A percentile compares a stretch with the other conserved stretches of the same genome.
phyloP scores from a whole-genome alignment of 2,888 invertebrate genomes.

The Criorhina ranunculi region DNA sequence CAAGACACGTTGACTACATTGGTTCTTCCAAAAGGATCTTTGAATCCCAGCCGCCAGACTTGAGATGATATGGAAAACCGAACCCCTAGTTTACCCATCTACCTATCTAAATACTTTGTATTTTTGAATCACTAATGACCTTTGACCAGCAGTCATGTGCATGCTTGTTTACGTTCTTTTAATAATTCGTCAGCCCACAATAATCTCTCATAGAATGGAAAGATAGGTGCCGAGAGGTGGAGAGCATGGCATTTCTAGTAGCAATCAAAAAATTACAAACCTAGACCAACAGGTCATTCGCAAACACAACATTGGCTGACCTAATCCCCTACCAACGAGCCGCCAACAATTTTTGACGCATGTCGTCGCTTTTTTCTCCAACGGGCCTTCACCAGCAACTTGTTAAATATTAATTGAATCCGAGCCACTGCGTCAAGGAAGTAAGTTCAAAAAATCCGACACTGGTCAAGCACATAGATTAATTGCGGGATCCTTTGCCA shows the following conservation, averaged over 20 bases:
- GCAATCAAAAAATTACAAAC: conserved; percentile 47
- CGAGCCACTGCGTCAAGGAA: conserved; percentile 57
- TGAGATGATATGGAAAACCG: too few relatives aligned
- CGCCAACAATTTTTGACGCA: conserved; percentile 1
- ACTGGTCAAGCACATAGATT: conserved; percentile 68
- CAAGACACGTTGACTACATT: too few relatives aligned
- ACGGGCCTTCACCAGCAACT: conserved; percentile 32
- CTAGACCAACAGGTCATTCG: conserved; percentile 14
- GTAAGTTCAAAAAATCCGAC: conserved; percentile 60
- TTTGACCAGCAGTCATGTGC: too few relatives aligned
- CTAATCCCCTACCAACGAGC: not conserved
- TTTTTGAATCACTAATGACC: too few relatives aligned
- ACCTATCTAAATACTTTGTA: too few relatives aligned
- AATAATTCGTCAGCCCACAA: too few relatives aligned
- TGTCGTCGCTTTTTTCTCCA: conserved; percentile 6
- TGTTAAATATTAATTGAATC: conserved; percentile 73
- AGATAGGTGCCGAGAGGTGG: not conserved
- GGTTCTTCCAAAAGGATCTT: too few relatives aligned
- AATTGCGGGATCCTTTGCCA: conserved; percentile 69
- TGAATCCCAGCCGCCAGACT: too few relatives aligned
- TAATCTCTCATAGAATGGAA: not conserved
- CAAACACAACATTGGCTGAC: conserved; percentile 29
- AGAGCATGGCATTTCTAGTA: conserved; percentile 27
- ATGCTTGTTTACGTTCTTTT: too few relatives aligned
- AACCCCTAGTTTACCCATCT: too few relatives aligned